phyloP scores from a whole-genome alignment of 2,888 invertebrate genomes.

The Heliconius ethilla region DNA sequence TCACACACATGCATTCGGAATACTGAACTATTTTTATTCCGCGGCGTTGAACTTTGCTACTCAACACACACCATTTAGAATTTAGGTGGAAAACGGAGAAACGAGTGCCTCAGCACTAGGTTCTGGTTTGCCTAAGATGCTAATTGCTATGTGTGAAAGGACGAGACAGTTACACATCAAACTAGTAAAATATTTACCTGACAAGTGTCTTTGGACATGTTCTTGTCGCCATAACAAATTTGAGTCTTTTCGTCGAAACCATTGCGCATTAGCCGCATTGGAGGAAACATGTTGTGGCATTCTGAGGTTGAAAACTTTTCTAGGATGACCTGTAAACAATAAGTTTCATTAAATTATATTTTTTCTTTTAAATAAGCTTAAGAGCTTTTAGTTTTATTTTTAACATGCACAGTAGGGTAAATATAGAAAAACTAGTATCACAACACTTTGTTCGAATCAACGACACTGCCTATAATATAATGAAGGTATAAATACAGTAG shows the following conservation, averaged over 20 bases:
- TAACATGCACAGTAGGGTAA: no score
- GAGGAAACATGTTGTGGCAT: constrained; percentile 50
- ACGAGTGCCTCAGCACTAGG: background rate
- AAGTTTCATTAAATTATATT: background rate
- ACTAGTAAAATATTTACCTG: constrained; percentile 51
- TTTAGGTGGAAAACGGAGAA: background rate
- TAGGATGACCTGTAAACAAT: constrained; percentile 38
- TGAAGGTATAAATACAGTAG: background rate
- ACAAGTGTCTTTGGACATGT: constrained; percentile 60
- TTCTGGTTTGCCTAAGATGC: background rate
- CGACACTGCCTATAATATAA: no score
- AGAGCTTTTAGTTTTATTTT: no score
- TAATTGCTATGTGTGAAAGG: background rate
- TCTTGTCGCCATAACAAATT: constrained; percentile 62
- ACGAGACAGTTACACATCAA: background rate
- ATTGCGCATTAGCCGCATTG: constrained; percentile 46
- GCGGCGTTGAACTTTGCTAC: background rate
- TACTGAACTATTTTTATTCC: no score
- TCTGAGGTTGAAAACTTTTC: constrained; percentile 53
- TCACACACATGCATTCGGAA: no score
- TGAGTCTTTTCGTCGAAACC: constrained; percentile 57
- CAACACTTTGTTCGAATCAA: no score
- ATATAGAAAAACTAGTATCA: no score
- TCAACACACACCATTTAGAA: background rate
- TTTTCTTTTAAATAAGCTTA: no score